Evolutionary conservation across 2,113 vertebrate genomes (phyloP).

Genomic region (Dendropsophus ebraccatus): DNA sequence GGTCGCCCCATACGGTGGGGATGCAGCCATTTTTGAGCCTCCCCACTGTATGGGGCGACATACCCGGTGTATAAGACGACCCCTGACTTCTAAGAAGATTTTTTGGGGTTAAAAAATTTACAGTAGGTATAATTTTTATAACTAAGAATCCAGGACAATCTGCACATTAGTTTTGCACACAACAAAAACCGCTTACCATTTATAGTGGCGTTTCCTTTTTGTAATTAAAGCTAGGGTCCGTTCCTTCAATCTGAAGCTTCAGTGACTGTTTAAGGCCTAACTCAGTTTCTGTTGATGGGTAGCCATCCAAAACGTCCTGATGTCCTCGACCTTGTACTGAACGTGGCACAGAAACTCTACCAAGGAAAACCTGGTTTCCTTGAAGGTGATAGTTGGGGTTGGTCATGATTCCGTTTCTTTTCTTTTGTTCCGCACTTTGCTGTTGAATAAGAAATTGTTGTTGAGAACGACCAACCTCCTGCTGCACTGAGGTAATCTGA

Average conservation of each 20-base stretch:
- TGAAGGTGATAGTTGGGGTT: slow-evolving; percentile 98
- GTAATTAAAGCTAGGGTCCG: slow-evolving; percentile 92
- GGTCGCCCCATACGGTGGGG: too few species aligned
- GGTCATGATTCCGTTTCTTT: slow-evolving; percentile 96
- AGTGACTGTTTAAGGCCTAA: slow-evolving; percentile 98
- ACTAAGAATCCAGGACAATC: too few species aligned
- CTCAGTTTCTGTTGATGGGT: slow-evolving; percentile 89
- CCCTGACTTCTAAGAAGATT: too few species aligned
- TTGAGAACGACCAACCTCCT: slow-evolving; percentile 80
- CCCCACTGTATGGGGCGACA: too few species aligned
- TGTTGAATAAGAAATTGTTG: slow-evolving; percentile 91
- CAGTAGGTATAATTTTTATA: too few species aligned
- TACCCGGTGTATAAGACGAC: too few species aligned
- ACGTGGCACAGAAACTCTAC: slow-evolving; percentile 89
- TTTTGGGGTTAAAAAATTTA: too few species aligned
- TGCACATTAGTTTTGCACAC: too few species aligned
- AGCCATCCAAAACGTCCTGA: slow-evolving; percentile 90
- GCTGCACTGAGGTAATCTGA: slow-evolving; percentile 78
- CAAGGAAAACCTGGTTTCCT: slow-evolving; percentile 92
- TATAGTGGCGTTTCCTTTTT: slow-evolving; percentile 98
- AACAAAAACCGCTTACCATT: slow-evolving; percentile 77
- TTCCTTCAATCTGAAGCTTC: slow-evolving; percentile 94
- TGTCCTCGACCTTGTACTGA: slow-evolving; percentile 85
- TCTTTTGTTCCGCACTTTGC: slow-evolving; percentile 90
- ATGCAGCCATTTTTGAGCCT: too few species aligned